Conservation (phyloP, 2,113 vertebrate species). For the Malaclemys terrapin region DNA sequence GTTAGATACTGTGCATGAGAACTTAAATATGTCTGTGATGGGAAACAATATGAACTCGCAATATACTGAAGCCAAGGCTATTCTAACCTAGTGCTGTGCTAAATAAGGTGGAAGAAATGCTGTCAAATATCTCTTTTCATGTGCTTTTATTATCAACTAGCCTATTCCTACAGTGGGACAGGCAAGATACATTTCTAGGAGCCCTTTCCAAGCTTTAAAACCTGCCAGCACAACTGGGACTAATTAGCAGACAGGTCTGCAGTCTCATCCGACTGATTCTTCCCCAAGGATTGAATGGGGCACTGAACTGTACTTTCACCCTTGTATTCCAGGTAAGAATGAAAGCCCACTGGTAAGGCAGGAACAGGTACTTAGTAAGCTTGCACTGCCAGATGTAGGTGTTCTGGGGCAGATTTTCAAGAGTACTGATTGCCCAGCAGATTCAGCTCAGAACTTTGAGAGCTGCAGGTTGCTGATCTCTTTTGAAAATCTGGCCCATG, state of each 20-base stretch:
- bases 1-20: not conserved
- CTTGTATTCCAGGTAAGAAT: not conserved
- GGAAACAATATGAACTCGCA: slow-evolving; percentile 12
- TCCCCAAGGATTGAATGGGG: not conserved
- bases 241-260: accelerated
- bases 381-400: not conserved
- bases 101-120: slow-evolving; percentile 3
- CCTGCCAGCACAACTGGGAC: not conserved
- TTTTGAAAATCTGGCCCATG: accelerated
- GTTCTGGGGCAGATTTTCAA: not conserved
- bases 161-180: not conserved
- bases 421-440: not conserved
- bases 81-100: slow-evolving; percentile 38
- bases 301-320: not conserved
- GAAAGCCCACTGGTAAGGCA: not conserved
- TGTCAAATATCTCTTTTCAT: not conserved
- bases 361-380: not conserved
- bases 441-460: not conserved
- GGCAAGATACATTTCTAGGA: not conserved
- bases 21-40: slow-evolving; percentile 47
- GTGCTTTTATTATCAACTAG: not conserved
- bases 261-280: not conserved
- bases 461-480: not conserved
- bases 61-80: slow-evolving; percentile 22
- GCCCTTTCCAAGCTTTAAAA: slow-evolving; percentile 18